Evolutionary conservation across 2,797 vertebrate species (phyloP).

Genomic region (Oreochromis mossambicus): DNA sequence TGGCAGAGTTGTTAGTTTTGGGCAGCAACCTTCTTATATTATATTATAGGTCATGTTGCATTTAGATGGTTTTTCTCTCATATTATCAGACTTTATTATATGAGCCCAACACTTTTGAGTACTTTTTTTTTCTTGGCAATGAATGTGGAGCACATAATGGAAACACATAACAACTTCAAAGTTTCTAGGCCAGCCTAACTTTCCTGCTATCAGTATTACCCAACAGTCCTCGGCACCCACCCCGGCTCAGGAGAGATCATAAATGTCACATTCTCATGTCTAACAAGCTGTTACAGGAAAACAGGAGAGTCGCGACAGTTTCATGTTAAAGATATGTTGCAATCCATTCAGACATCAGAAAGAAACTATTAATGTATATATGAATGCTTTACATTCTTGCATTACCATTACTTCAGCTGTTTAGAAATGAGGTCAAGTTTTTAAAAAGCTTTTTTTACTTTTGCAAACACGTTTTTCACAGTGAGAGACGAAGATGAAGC

Average conservation of each 20-base stretch:
- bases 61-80: not conserved
- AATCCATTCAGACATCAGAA: not conserved
- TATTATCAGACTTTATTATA: not conserved
- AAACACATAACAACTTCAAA: not conserved
- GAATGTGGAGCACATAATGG: not conserved
- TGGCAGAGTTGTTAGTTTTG: not conserved
- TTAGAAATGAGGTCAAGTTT: not conserved
- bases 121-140: not conserved
- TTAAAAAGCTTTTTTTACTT: not conserved
- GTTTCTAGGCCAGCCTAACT: not conserved
- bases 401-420: not conserved
- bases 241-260: not conserved
- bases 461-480: not conserved
- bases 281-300: not conserved
- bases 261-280: not conserved
- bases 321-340: not conserved
- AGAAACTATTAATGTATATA: not conserved
- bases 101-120: not conserved
- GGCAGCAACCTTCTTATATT: not conserved
- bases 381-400: not conserved
- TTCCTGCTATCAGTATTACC: not conserved
- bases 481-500: not conserved
- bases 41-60: not conserved
- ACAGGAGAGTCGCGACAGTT: not conserved
- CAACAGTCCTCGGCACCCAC: not conserved